Evolutionary conservation across 1,140 invertebrate genomes (phyloP).

Genomic region (Halotydeus destructor): DNA sequence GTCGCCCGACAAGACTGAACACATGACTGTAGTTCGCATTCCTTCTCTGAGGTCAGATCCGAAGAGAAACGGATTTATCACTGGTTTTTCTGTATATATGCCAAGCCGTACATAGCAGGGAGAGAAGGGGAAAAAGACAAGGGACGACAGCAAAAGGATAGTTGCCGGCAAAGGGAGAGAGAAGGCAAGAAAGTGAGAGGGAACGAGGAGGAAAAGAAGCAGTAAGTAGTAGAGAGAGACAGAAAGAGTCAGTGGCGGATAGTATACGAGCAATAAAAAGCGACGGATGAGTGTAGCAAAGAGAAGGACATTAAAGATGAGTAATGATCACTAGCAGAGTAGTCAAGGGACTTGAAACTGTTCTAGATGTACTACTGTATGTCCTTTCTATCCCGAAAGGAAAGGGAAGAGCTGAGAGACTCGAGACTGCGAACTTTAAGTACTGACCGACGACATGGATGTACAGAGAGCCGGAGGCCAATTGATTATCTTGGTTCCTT

Average conservation of each 20-base stretch:
- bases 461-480: conserved; percentile 1
- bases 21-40: conserved; percentile 24
- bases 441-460: conserved; percentile 2
- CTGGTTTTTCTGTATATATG: conserved; percentile 16
- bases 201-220: too few species aligned
- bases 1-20: conserved; percentile 23
- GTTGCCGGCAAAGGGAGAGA: too few species aligned
- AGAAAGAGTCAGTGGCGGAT: neutral
- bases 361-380: neutral
- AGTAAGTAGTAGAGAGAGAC: neutral
- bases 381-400: neutral
- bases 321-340: neutral
- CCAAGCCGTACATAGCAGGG: too few species aligned
- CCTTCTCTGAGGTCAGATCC: conserved; percentile 40
- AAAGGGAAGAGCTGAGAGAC: too few species aligned
- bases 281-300: too few species aligned
- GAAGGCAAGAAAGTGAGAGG: too few species aligned
- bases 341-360: neutral
- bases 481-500: conserved; percentile 55
- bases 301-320: neutral
- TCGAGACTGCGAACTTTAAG: neutral
- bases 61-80: conserved; percentile 26
- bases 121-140: too few species aligned
- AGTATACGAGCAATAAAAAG: too few species aligned
- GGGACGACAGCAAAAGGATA: too few species aligned